Evolutionary conservation across 2,888 invertebrate species (phyloP), one percentile per base, ranked within the genome.

Genomic region (Spisula solida): DNA sequence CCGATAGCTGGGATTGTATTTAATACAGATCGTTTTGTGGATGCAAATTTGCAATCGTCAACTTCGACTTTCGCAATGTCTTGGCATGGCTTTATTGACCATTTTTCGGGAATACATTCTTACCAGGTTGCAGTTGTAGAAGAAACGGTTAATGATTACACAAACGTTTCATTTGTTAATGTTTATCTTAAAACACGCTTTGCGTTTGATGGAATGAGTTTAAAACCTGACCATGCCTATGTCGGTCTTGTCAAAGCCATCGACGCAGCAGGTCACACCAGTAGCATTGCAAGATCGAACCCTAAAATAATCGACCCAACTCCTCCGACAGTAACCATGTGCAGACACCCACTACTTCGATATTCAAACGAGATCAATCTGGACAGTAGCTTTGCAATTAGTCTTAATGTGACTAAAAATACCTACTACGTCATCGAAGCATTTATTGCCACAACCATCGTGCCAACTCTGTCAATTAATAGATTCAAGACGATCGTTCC

Each of bases 211-310:
- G 70, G 81, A 14, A 47, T 90, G 20, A 48, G 41, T 25, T 60
- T 92, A 25, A 48, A 85, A 80, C 88, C 90, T 29, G 80, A 87
- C 20, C 34, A 79, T 20, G 88, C 78, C 0, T 92, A 93, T 55
- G n/a, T 25, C 16, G 90, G 90, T 41, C 80, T 85, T 5, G 91
- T 93, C 0, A 90, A 92, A 81, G 93, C 93, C 18, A 31, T 82
- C 18, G 94, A 94, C 82, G 82, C 88, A 4, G 93, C 92, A 16
- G 93, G 94, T n/a, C 91, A 90, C 81, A 75, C 85, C 47, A 94
- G 92, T 82, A 29, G 55, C 8, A 55, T 82, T 14, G 86, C 85
- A 0, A 18, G 29, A 31, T 93, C 94, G 2, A 78, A 80, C 1
- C 70, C 86, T 1, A 75, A 91, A 4, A 16, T 80, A 31, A 85